phyloP scores from a whole-genome alignment of 2,888 invertebrate genomes.

The Atherix ibis region DNA sequence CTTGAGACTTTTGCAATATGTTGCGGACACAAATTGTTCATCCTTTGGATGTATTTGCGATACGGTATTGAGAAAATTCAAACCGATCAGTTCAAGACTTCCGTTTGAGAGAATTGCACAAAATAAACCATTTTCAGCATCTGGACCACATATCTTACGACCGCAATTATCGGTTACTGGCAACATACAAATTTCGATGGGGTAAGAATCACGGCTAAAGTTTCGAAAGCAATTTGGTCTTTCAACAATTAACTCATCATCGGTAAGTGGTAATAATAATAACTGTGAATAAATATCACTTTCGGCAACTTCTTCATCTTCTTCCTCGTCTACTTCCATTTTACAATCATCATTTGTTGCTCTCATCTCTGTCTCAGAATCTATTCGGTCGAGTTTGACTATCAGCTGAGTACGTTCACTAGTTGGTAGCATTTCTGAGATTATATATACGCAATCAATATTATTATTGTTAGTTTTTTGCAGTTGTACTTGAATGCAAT shows the following conservation, averaged over 20 bases:
- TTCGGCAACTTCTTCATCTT: conserved; percentile 2
- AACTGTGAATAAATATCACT: conserved; percentile 7
- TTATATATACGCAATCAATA: conserved; percentile 35
- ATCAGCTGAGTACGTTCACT: conserved; percentile 52
- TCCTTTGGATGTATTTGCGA: conserved; percentile 51
- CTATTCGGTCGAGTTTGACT: conserved; percentile 30
- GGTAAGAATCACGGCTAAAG: conserved; percentile 46
- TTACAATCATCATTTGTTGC: conserved; percentile 28
- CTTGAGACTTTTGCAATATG: conserved; percentile 78
- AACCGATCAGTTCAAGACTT: conserved; percentile 50
- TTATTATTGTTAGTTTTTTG: too few relatives aligned
- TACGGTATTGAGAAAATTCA: conserved; percentile 51
- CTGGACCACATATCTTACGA: conserved; percentile 12
- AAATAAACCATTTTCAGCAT: conserved; percentile 40
- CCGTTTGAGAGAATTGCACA: conserved; percentile 64
- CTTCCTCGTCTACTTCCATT: conserved; percentile 4
- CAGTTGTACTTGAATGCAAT: conserved; percentile 39
- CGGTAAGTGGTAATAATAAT: conserved; percentile 10
- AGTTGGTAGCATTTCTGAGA: conserved; percentile 47
- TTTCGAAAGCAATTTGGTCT: conserved; percentile 45
- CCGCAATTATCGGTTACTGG: conserved; percentile 37
- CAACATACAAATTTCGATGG: conserved; percentile 51
- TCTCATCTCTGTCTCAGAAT: conserved; percentile 33
- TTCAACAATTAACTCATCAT: conserved; percentile 31
- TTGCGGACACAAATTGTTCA: conserved; percentile 62